Conservation (phyloP, 2,888 invertebrate genomes). For the Mesochorus sp. region DNA sequence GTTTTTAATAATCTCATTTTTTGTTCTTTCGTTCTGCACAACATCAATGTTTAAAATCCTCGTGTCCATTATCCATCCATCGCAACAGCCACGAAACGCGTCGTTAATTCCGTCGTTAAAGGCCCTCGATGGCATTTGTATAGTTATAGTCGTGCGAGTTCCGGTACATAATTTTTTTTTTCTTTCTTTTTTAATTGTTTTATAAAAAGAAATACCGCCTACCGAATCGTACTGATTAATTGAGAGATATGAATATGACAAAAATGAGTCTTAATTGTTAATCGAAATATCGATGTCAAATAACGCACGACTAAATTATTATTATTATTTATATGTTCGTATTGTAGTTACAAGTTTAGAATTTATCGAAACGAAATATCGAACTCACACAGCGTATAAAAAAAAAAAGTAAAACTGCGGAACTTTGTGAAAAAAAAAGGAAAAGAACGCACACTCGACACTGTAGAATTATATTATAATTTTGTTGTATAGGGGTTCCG, state of each 20-base stretch:
- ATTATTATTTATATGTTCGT: slow-evolving; percentile 55
- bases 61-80: too few species aligned
- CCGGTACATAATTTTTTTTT: slow-evolving; percentile 9
- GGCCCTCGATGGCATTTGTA: slow-evolving; percentile 37
- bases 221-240: slow-evolving; percentile 46
- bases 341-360: slow-evolving; percentile 43
- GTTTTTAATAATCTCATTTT: too few species aligned
- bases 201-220: not conserved
- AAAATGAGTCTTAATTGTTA: slow-evolving; percentile 28
- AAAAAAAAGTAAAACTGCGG: not conserved
- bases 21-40: too few species aligned
- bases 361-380: slow-evolving; percentile 18
- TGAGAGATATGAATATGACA: slow-evolving; percentile 32
- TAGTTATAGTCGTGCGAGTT: slow-evolving; percentile 31
- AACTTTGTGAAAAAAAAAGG: not conserved
- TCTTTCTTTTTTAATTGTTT: too few species aligned
- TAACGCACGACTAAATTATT: slow-evolving; percentile 28
- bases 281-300: slow-evolving; percentile 27
- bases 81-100: not conserved
- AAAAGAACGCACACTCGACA: slow-evolving; percentile 21
- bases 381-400: slow-evolving; percentile 30
- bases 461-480: slow-evolving; percentile 45
- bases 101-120: slow-evolving; percentile 19
- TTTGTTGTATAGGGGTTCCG: slow-evolving; percentile 42
- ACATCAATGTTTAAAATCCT: slow-evolving; percentile 2